Base-by-base conservation (phyloP, 2,888 invertebrate genomes). In the Chrysodeixis includens region DNA sequence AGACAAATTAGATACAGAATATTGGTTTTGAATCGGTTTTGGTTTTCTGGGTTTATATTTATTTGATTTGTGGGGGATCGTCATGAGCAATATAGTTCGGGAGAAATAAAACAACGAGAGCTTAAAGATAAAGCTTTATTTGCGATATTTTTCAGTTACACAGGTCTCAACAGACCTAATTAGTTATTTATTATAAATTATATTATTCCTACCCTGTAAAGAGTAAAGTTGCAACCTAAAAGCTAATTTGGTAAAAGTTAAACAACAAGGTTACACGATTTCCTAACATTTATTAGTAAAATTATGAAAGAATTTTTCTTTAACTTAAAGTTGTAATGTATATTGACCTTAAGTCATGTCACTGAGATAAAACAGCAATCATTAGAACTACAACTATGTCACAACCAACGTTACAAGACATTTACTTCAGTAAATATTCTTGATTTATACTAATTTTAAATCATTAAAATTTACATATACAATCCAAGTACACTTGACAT, bases 1-100 rank as follows among this genome's bases (percentile, higher is more conserved):
- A 88, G 91, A 94, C 93, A 93, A 94, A 94, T 94, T 93, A 89
- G 87, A 87, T 91, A 93, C 94, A 93, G 84, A 88, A 84, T 85
- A 88, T 90, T 87, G 89, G 86, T 90, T 91, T 87, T 78, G 83
- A 90, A 89, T 88, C 88, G 83, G 83, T 82, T 67, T 83, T 80
- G 78, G 81, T 83, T 83, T 82, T 85, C 84, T 84, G 79, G 79
- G 69, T 76, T 82, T 78, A 82, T 74, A 68, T 78, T 76, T 62
- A 66, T 83, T 83, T 81, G 77, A 79, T 75, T 79, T 76, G 76
- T 79, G 63, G 60, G 22, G 66, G 55, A 78, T 76, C 69, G 65
- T 40, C 57, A 64, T 78, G 73, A 74, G 68, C 73, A 71, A 75
- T 77, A 70, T 52, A 44, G 73, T 74, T 58, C 72, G 62, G 61